Conservation (phyloP, 2,797 vertebrate species). For the Tokudaia muenninki region DNA sequence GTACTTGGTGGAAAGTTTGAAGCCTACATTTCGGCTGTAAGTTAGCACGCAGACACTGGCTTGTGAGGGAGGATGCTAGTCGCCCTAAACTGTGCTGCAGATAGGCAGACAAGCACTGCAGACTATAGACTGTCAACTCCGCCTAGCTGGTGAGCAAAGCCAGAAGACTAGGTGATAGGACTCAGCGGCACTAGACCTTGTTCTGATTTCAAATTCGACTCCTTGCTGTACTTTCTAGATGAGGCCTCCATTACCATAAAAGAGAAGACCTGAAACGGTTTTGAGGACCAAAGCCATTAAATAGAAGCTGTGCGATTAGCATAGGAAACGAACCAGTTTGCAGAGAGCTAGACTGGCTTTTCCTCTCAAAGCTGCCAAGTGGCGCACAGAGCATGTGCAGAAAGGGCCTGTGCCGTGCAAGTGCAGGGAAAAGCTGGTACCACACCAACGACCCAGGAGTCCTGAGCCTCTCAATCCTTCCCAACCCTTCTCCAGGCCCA, state of each 20-base stretch:
- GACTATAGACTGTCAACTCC: not conserved
- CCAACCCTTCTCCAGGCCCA: no score
- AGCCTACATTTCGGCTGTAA: conserved; percentile 1
- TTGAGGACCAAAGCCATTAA: not conserved
- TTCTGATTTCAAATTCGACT: not conserved
- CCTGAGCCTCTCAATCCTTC: not conserved
- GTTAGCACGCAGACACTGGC: not conserved
- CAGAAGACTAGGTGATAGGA: not conserved
- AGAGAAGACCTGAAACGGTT: not conserved
- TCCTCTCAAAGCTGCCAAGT: not conserved
- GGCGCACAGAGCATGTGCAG: no score
- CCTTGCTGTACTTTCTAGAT: not conserved
- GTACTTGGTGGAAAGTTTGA: conserved; percentile 48
- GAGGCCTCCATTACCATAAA: not conserved
- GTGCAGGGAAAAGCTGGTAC: not conserved
- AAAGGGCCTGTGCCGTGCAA: not conserved
- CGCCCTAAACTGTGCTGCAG: not conserved
- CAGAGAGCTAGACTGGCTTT: not conserved
- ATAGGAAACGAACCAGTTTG: not conserved
- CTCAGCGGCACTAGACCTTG: not conserved
- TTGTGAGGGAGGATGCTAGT: not conserved
- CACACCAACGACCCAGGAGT: not conserved
- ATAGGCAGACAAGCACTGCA: not conserved
- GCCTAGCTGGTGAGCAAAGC: not conserved
- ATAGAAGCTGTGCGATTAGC: not conserved